Evolutionary conservation across 92 coral and sea anemone species (phyloP).

Genomic region (Isaurus tuberculatus): DNA sequence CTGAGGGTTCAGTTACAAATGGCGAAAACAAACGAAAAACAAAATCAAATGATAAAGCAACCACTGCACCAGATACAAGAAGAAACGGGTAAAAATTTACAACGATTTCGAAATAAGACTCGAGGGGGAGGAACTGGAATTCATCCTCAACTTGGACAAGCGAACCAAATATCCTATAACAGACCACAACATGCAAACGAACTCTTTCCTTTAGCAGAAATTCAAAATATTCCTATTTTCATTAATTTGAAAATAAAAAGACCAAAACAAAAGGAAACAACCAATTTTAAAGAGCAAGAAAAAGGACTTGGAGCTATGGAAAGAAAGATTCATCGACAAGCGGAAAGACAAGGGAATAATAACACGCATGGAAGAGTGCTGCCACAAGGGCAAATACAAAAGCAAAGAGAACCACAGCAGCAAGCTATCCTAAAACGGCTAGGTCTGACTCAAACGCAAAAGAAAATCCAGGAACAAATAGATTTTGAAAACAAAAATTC

Average conservation of each 20-base stretch:
- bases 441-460: not conserved
- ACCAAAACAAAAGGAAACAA: not conserved
- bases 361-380: not conserved
- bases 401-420: not conserved
- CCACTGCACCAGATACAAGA: not conserved
- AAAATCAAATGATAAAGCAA: not conserved
- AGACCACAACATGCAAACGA: not conserved
- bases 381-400: not conserved
- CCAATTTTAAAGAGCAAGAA: not conserved
- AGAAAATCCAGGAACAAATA: constrained; percentile 9
- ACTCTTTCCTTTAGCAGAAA: not conserved
- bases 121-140: not conserved
- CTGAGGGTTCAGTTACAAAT: not conserved
- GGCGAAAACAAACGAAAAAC: not conserved
- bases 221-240: not conserved
- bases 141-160: constrained; percentile 9
- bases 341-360: not conserved
- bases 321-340: not conserved
- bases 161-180: not conserved
- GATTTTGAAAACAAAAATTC: not conserved
- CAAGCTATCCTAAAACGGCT: not conserved
- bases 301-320: not conserved
- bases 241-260: not conserved
- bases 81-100: not conserved
- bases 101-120: not conserved